Base-by-base conservation (phyloP, 2,797 vertebrate genomes). In the Cetoscarus ocellatus region DNA sequence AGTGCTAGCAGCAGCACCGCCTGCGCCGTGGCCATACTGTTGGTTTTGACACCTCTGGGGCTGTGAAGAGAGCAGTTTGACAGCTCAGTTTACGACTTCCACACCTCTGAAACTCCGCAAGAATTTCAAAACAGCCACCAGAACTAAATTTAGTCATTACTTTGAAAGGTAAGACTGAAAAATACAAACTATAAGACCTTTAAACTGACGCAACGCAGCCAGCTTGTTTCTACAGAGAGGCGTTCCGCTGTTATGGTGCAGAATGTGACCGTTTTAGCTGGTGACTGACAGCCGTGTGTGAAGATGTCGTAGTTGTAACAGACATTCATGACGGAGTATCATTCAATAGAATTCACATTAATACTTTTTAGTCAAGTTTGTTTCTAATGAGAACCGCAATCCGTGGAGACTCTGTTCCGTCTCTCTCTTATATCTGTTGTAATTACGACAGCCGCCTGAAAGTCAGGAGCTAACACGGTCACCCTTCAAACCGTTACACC, bases 1-100 rank as follows among this genome's bases (percentile, higher is more conserved):
- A 99, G 95, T 47, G 96, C 96, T 54, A 98, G 93, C 15, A 95
- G 89, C 72, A 98, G 88, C 75, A 95, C 91, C 18, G 96, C 95
- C 77, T 97, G 97, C 0, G 92, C 91, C 54, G 96, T 95, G 67
- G 96, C 96, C 98, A 99, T 99, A 13, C 15, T 80, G 87, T 18
- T 62, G 61, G 51, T 72, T 80, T 72, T 69, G 19, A 49, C 73
- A 70, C 79, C 80, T 73, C 64, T 51, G 56, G 1, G 55, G 74
- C 81, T 89, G 85, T 48, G 35, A 60, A 87, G 92, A 70, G 86
- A 92, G 51, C 77, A 74, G 88, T 84, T 73, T 77, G 55, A 85
- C 67, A 75, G 48, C 18, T 75, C 13, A 1, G 38, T 76, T 45
- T 57, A 14, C 10, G 42, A 54, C 44, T 10, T 52, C 52, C 18